Percentiles rank a stretch among this genome's conserved stretches.
These are phyloP conservation scores for Chrysaora quinquecirrha DNA, from an alignment of 30 jellyfish, hydroid and myxozoan genomes.

Conservation along the genomic window DNA sequence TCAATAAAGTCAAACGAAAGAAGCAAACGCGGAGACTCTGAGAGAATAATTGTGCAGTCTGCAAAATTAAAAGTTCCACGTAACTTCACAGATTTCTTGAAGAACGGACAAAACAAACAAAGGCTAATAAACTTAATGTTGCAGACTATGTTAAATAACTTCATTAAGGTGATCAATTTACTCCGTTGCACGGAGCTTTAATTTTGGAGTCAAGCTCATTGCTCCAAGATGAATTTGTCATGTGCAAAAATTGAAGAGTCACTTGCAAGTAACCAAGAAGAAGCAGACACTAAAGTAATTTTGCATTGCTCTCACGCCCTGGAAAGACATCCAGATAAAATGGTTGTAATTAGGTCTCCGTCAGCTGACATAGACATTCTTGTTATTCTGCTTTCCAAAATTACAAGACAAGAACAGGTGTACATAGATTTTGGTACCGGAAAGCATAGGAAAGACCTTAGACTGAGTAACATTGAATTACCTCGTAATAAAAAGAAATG, in stretches of 20 bases:
- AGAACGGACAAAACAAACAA: slow-evolving; percentile 47
- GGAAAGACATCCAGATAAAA: not conserved
- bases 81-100: slow-evolving; percentile 33
- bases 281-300: slow-evolving; percentile 9
- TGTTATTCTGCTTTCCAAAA: not conserved
- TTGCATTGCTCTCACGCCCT: slow-evolving; percentile 13
- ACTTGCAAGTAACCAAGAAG: slow-evolving; percentile 36
- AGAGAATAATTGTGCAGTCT: slow-evolving; percentile 43
- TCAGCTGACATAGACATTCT: slow-evolving; percentile 8
- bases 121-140: not conserved
- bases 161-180: not conserved
- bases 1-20: slow-evolving; percentile 42
- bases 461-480: not conserved
- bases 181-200: slow-evolving; percentile 26
- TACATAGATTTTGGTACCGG: not conserved
- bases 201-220: slow-evolving; percentile 5
- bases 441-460: not conserved
- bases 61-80: slow-evolving; percentile 46
- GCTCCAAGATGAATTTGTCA: not conserved
- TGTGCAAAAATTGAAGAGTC: not conserved
- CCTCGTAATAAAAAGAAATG: not conserved
- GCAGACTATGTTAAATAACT: slow-evolving; percentile 24
- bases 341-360: not conserved
- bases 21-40: slow-evolving; percentile 26
- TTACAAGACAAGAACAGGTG: not conserved